phyloP scores from a whole-genome alignment of 1,140 invertebrate species.

The Cydia strobilella region DNA sequence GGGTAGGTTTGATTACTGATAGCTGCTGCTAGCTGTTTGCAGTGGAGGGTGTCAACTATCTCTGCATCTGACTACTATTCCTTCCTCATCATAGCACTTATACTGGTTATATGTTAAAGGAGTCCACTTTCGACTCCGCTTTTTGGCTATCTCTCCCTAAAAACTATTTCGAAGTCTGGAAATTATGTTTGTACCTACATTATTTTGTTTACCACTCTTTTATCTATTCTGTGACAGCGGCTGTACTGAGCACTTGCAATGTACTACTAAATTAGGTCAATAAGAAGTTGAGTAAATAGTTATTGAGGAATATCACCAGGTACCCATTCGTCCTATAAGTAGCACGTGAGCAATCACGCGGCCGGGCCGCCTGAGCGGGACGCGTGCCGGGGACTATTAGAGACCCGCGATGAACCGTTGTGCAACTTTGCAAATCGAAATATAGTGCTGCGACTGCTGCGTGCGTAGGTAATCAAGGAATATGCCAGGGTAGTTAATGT shows the following conservation, averaged over 20 bases:
- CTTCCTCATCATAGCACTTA: no score
- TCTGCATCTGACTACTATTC: no score
- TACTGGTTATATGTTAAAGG: no score
- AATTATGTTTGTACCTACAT: no score
- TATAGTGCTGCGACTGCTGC: background rate
- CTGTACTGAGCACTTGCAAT: background rate
- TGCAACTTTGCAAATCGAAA: constrained; percentile 5
- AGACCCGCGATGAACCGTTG: background rate
- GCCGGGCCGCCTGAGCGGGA: background rate
- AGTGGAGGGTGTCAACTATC: no score
- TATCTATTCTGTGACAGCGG: no score
- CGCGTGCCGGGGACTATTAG: constrained; percentile 1
- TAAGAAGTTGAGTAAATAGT: background rate
- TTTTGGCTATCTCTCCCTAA: no score
- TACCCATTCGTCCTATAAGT: background rate
- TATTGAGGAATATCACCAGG: background rate
- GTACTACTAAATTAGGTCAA: background rate
- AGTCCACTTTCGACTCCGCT: no score
- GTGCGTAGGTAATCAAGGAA: background rate
- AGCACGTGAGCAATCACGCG: constrained; percentile 12
- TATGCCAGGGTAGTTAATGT: background rate
- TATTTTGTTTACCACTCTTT: no score
- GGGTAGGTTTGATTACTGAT: no score
- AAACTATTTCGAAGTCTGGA: no score
- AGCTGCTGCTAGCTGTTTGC: no score